Conservation (phyloP, 2,797 vertebrate genomes). For the Hipposideros larvatus region DNA sequence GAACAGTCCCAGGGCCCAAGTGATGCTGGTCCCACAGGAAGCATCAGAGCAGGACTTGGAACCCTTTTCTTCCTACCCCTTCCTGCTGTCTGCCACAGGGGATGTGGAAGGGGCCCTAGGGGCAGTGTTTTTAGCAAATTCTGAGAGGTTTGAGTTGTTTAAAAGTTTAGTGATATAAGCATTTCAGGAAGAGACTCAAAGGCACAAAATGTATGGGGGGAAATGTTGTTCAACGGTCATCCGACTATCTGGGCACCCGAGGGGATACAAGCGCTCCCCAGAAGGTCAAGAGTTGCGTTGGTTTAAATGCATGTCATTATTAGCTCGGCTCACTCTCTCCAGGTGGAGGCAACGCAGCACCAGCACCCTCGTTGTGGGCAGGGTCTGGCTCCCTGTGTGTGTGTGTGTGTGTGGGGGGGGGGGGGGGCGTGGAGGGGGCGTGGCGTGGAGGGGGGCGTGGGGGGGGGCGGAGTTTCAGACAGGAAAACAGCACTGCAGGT, state of each 20-base stretch:
- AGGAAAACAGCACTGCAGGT: no score
- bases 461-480: no score
- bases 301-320: accelerated
- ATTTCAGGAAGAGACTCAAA: background rate
- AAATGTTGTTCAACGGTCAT: no score
- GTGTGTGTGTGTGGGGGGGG: no score
- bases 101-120: accelerated
- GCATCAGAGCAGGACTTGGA: background rate
- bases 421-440: no score
- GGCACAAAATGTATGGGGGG: accelerated
- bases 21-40: no score
- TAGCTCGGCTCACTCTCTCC: accelerated
- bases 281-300: no score
- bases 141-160: background rate
- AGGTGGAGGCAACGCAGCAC: accelerated
- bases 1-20: no score
- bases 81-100: accelerated
- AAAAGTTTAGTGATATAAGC: background rate
- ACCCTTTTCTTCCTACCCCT: background rate
- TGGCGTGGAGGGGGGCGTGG: no score
- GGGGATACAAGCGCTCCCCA: background rate
- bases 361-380: background rate
- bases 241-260: background rate
- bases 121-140: background rate
- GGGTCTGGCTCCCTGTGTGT: background rate